Base-by-base conservation (phyloP, 2,113 vertebrate species). In the Pelodiscus sinensis region DNA sequence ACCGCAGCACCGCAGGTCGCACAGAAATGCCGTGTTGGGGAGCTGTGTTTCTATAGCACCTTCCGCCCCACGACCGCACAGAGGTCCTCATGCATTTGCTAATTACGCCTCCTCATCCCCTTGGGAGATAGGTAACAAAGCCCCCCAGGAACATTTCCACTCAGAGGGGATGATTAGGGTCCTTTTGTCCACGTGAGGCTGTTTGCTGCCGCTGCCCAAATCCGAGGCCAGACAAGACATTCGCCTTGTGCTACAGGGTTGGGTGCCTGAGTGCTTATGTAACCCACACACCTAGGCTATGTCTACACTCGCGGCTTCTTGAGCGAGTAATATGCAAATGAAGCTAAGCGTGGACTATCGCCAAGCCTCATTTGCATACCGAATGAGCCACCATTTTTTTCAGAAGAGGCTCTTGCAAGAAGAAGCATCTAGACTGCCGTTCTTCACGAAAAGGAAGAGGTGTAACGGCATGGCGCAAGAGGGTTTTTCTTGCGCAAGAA, bases 11-110 rank as follows among this genome's bases (percentile, higher is more conserved):
- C 6, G 6, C 31, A 79, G 90, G 24, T 5, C 31, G 1, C 6
- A 1, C 38, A 9, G 24, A 57, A 56, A 38, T 25, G 22, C 38
- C 77, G 27, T 21, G 4, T 71, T 55, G 5, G 9, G 21, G 31
- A 3, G 82, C 71, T 5, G 22, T 44, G 12, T 85, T 83, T 81
- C 14, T 38, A 10, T 38, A 24, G 25, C 1, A 25, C 75, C 52
- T 22, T 18, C 9, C 56, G 15, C 35, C 35, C 22, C 24, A 75
- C 9, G 21, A 75, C 22, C 22, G 13, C 38, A 75, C 12, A 44
- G 35, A 25, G 21, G 24, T 44, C 44, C 50, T 16, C 6, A 82
- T 84, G 29, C 0, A 0, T 80, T 5, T 52, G 2, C 0, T 0
- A 24, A n/a, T 4, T 9, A 91, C 84, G 0, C 9, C 19, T 14